Percentiles rank a stretch among this genome's conserved stretches.
Conservation (phyloP, 2,113 vertebrate genomes). For the Dermatemys mawii region DNA sequence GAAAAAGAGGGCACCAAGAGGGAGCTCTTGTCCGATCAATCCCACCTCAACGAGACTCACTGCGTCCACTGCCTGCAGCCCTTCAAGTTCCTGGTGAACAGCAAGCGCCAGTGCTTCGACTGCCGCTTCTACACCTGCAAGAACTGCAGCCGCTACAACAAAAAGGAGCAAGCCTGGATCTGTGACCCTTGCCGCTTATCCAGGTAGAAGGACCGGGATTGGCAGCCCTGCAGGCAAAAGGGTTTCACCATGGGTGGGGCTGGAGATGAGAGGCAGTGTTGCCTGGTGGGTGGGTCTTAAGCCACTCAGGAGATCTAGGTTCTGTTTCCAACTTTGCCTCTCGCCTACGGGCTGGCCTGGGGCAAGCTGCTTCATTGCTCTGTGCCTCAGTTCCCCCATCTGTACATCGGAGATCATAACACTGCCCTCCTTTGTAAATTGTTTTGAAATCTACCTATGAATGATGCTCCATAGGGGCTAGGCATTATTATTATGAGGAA, state of each 20-base stretch:
- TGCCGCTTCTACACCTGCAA: slow-evolving; percentile 86
- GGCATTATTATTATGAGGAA: not conserved
- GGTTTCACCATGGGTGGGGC: fast-evolving
- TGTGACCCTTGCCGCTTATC: slow-evolving; percentile 88
- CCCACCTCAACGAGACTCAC: slow-evolving; percentile 82
- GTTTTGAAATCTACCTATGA: not conserved
- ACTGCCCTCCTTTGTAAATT: not conserved
- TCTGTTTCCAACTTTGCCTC: not conserved
- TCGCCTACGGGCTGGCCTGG: not conserved
- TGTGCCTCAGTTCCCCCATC: not conserved
- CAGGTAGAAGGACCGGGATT: slow-evolving; percentile 74
- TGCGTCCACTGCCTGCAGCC: slow-evolving; percentile 92
- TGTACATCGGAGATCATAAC: not conserved
- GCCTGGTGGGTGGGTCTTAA: fast-evolving
- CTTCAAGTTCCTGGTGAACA: slow-evolving; percentile 87
- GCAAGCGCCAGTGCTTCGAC: slow-evolving; percentile 86
- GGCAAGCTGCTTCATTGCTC: not conserved
- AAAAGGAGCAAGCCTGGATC: slow-evolving; percentile 88
- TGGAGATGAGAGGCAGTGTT: not conserved
- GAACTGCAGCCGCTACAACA: slow-evolving; percentile 86
- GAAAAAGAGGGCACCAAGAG: slow-evolving; percentile 86
- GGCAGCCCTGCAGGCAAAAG: fast-evolving
- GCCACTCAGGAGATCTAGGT: not conserved
- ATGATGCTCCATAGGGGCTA: not conserved
- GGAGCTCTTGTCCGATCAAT: slow-evolving; percentile 80